Conservation (phyloP, 2,888 invertebrate genomes). For the Eupelmus urozonus region DNA sequence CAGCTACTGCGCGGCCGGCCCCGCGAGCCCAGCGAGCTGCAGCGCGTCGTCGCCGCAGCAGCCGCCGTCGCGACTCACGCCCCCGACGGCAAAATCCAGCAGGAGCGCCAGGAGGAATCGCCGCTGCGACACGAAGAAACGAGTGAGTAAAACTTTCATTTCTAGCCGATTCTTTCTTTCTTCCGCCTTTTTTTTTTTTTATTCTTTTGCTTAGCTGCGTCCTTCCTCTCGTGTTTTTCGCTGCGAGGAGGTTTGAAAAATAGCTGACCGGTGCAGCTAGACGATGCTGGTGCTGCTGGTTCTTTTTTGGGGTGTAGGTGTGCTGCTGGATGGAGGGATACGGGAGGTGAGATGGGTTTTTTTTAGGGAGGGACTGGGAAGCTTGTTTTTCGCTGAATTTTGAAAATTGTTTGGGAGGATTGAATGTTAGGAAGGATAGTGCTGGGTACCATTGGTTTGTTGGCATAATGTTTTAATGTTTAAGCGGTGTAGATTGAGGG, state of each 20-base stretch:
- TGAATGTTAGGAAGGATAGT: too few species aligned
- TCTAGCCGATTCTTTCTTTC: neutral
- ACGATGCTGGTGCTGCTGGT: neutral
- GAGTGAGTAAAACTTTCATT: slow-evolving; percentile 27
- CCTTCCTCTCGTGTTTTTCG: neutral
- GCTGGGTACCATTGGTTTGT: too few species aligned
- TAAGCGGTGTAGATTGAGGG: too few species aligned
- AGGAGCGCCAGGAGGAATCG: neutral
- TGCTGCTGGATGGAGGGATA: too few species aligned
- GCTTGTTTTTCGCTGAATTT: too few species aligned
- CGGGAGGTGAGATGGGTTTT: too few species aligned
- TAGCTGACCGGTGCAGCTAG: neutral
- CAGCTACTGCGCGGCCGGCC: slow-evolving; percentile 48
- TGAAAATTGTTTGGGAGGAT: too few species aligned
- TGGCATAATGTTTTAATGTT: too few species aligned
- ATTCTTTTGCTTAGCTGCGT: neutral
- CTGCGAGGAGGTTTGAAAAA: neutral
- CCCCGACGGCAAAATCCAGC: slow-evolving; percentile 14
- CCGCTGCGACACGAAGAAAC: neutral
- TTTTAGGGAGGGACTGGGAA: too few species aligned
- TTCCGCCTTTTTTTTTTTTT: neutral
- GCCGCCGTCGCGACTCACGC: neutral
- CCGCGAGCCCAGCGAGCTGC: slow-evolving; percentile 40
- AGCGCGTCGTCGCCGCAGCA: slow-evolving; percentile 17
- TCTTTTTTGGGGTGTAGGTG: too few species aligned